These are phyloP conservation scores for Puntigrus tetrazona DNA, from an alignment of 2,113 vertebrate genomes.

Conservation along the genomic window DNA sequence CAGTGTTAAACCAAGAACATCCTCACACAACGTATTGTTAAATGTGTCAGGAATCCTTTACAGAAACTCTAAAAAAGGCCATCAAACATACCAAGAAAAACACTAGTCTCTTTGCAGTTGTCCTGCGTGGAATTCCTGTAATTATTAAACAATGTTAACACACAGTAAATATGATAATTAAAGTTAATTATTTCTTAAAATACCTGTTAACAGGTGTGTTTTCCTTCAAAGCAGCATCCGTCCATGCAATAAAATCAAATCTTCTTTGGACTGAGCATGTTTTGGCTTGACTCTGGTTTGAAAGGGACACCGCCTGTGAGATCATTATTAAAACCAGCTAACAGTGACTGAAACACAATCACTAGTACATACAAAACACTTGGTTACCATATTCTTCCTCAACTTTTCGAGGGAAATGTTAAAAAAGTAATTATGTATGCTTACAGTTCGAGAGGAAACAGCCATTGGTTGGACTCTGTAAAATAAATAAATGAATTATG, in stretches of 20 bases:
- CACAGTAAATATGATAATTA: background rate
- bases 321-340: background rate
- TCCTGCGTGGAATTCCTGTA: conserved; percentile 64
- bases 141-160: background rate
- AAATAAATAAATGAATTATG: too few relatives aligned
- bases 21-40: background rate
- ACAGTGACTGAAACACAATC: background rate
- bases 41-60: background rate
- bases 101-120: conserved; percentile 77
- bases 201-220: conserved; percentile 60
- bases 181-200: background rate
- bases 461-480: conserved; percentile 9
- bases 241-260: conserved; percentile 68
- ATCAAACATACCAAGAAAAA: conserved; percentile 91
- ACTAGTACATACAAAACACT: background rate
- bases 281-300: conserved; percentile 39
- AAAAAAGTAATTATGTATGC: background rate
- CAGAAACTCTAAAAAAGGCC: conserved; percentile 81
- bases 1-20: background rate
- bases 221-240: conserved; percentile 5
- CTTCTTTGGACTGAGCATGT: background rate
- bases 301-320: conserved; percentile 39
- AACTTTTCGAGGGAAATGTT: background rate
- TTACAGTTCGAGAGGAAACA: background rate
- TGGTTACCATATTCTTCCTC: background rate